These are phyloP conservation scores for Agapostemon virescens DNA, from an alignment of 2,888 invertebrate genomes.

Conservation along the genomic window DNA sequence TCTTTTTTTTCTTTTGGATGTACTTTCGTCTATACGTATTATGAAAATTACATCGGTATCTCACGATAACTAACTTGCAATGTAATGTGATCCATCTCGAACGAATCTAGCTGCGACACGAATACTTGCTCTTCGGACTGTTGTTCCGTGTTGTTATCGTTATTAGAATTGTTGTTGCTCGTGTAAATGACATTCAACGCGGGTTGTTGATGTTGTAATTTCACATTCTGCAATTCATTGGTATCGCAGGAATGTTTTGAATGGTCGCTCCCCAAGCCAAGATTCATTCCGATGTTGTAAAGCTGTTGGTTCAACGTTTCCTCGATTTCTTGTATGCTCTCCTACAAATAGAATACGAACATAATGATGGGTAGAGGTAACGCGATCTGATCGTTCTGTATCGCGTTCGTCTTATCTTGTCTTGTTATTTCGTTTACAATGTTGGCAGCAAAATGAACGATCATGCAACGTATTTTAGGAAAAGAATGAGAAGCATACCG, in stretches of 20 bases:
- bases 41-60: not conserved
- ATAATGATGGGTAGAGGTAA: not conserved
- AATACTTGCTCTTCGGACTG: slow-evolving; percentile 68
- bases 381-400: too few species aligned
- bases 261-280: slow-evolving; percentile 62
- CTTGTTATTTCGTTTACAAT: not conserved
- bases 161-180: slow-evolving; percentile 57
- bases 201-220: slow-evolving; percentile 53
- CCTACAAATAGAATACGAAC: slow-evolving; percentile 65
- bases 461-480: not conserved
- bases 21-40: not conserved
- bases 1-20: not conserved
- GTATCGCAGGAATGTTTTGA: slow-evolving; percentile 15
- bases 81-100: slow-evolving; percentile 75
- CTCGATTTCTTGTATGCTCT: slow-evolving; percentile 79
- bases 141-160: slow-evolving; percentile 59
- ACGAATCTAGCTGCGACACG: slow-evolving; percentile 72
- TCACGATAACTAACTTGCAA: slow-evolving; percentile 64
- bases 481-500: slow-evolving; percentile 64
- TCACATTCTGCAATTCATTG: slow-evolving; percentile 52
- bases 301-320: slow-evolving; percentile 79
- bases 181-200: slow-evolving; percentile 75
- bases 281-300: slow-evolving; percentile 74
- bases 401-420: not conserved
- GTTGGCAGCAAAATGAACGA: not conserved